phyloP scores from a whole-genome alignment of 2,113 vertebrate genomes.

The Nannospalax galili region DNA sequence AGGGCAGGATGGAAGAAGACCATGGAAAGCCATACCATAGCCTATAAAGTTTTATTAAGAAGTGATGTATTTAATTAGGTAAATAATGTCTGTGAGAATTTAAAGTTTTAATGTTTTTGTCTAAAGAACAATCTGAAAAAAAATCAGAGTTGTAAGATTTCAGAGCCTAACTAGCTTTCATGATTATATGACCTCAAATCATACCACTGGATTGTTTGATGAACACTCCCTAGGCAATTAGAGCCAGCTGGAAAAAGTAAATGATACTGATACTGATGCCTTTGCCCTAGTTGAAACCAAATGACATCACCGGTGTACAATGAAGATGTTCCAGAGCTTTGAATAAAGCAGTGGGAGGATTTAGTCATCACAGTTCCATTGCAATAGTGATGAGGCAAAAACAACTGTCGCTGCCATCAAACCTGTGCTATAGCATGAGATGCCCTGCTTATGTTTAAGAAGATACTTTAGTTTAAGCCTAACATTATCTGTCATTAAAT shows the following conservation, averaged over 20 bases:
- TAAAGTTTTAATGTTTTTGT: constrained; percentile 16
- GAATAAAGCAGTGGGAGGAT: constrained; percentile 54
- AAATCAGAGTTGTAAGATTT: constrained; percentile 17
- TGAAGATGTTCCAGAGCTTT: constrained; percentile 59
- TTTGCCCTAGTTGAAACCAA: constrained; percentile 61
- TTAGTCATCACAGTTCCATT: constrained; percentile 65
- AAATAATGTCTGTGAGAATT: constrained; percentile 26
- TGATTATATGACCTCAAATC: constrained; percentile 52
- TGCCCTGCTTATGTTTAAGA: constrained; percentile 10
- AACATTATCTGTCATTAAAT: constrained; percentile 44
- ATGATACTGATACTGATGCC: constrained; percentile 41
- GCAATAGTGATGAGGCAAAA: constrained; percentile 11
- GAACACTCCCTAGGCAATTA: constrained; percentile 38
- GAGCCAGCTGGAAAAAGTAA: constrained; percentile 55
- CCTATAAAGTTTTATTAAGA: constrained; percentile 52
- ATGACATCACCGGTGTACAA: constrained; percentile 61
- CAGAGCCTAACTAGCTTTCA: constrained; percentile 25
- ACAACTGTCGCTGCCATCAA: neutral
- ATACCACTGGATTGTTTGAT: constrained; percentile 18
- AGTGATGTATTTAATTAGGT: constrained; percentile 23
- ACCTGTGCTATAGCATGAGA: neutral
- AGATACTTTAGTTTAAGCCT: constrained; percentile 47
- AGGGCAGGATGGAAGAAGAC: constrained; percentile 7
- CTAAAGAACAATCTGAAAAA: constrained; percentile 28
- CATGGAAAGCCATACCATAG: constrained; percentile 1